A percentile compares a stretch with the other conserved stretches of the same genome.
phyloP scores from a whole-genome alignment of 2,113 vertebrate species.

The Lepus americanus region DNA sequence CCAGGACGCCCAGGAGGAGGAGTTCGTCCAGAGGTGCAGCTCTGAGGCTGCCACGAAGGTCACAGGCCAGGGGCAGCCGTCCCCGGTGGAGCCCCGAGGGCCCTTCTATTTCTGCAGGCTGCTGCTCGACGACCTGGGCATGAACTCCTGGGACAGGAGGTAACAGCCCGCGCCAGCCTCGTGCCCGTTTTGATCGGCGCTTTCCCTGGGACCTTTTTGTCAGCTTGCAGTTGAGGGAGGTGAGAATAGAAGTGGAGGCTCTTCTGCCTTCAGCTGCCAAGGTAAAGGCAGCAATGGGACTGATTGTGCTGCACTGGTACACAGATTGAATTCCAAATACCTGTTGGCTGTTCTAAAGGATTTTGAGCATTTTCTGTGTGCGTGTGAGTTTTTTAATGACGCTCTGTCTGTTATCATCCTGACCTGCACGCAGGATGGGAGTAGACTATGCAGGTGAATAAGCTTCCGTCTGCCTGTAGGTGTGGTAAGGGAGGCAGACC shows the following conservation, averaged over 20 bases:
- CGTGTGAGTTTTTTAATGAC: not conserved
- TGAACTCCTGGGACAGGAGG: conserved; percentile 99
- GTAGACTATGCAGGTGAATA: not conserved
- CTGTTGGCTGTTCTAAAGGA: not conserved
- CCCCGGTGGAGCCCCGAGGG: conserved; percentile 91
- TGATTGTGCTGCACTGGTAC: not conserved
- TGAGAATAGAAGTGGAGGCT: conserved; percentile 2
- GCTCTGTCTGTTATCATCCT: not conserved
- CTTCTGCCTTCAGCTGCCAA: conserved; percentile 56
- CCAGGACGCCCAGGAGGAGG: conserved; percentile 92
- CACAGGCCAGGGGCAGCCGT: conserved; percentile 89
- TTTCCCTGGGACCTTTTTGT: not conserved
- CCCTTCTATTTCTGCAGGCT: conserved; percentile 98
- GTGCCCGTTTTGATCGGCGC: not conserved
- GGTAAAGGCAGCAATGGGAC: conserved; percentile 41
- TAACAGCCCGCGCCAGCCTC: conserved; percentile 77
- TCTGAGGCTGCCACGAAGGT: conserved; percentile 87
- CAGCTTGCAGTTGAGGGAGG: conserved; percentile 17
- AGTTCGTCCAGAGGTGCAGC: conserved; percentile 87
- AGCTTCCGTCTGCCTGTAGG: not conserved
- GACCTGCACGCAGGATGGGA: not conserved
- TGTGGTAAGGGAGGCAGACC: not conserved
- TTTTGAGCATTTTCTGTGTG: not conserved
- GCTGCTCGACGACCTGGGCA: conserved; percentile 95
- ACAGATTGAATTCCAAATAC: not conserved